These are phyloP conservation scores for Brachyptera putata DNA, from an alignment of 2,888 invertebrate species.

Conservation along the genomic window DNA sequence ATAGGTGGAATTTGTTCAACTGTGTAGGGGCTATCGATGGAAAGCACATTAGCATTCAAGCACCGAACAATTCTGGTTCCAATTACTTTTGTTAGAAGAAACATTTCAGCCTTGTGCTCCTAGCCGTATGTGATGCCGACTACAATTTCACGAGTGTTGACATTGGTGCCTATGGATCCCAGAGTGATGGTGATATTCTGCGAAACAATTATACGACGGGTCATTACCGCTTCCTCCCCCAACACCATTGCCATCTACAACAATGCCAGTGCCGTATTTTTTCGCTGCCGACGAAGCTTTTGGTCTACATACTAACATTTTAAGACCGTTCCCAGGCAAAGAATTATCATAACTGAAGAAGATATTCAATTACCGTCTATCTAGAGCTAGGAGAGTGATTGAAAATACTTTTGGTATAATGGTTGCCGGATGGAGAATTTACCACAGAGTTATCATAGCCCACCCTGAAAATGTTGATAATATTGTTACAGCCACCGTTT, in stretches of 20 bases:
- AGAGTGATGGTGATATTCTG: constrained; percentile 36
- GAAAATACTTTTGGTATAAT: constrained; percentile 23
- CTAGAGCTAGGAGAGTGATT: constrained; percentile 8
- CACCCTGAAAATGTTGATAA: constrained; percentile 16
- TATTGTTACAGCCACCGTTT: constrained; percentile 10
- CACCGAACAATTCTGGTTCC: constrained; percentile 37
- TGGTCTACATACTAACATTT: constrained; percentile 33
- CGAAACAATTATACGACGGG: constrained; percentile 7
- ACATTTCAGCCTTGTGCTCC: constrained; percentile 36
- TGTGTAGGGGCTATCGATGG: constrained; percentile 37
- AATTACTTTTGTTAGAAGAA: constrained; percentile 37
- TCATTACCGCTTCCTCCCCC: constrained; percentile 4
- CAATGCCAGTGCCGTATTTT: constrained; percentile 24
- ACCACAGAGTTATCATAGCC: constrained; percentile 1
- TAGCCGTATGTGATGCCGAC: constrained; percentile 37
- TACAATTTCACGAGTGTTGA: constrained; percentile 39
- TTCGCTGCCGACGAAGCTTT: constrained; percentile 34
- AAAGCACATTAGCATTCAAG: constrained; percentile 36
- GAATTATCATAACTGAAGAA: not conserved
- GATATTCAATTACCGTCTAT: constrained; percentile 18
- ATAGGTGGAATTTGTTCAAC: constrained; percentile 38
- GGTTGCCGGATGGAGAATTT: constrained; percentile 9
- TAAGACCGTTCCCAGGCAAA: constrained; percentile 34
- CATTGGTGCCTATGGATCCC: constrained; percentile 38
- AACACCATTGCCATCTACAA: constrained; percentile 1